Evolutionary conservation across 2,113 vertebrate species (phyloP), one percentile per base, ranked within the genome.

Genomic region (Nanorana parkeri): DNA sequence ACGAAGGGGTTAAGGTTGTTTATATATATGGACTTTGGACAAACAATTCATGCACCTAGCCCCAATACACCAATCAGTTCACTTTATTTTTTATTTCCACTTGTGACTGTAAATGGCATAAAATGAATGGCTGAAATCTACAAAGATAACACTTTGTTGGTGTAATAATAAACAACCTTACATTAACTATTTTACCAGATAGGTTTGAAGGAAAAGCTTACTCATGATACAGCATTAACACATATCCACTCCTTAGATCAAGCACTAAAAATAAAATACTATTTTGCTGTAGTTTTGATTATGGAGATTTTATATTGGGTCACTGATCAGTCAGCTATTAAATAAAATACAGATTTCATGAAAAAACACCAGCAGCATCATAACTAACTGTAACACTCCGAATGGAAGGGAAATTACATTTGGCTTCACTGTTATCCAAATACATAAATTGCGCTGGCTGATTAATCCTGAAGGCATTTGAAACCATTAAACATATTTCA

Each of bases 311-410:
- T 88, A 91, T 92, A 89, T 91, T 90, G 87, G 93, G 93, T 94
- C 93, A 92, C 88, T 91, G 93, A 86, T 94, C 93, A 94, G 93
- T 94, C 93, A 94, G 88, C 91, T 93, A 92, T 93, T 92, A 91
- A 93, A 93, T 90, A 93, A 94, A 94, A 93, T 92, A 91, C 92
- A 91, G 88, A 91, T 91, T 92, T 89, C 81, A 91, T 91, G 90
- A 92, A 91, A 92, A 92, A 90, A 93, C 92, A 91, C 87, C 87
- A 91, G 90, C 87, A 89, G 85, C 91, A 88, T 87, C 90, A 90
- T 93, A 93, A 92, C 92, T 93, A 91, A 94, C 92, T 92, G 92
- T 93, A 93, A 92, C 89, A 85, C 89, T 90, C 89, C 92, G 91
- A 93, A 91, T 94, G 88, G 64, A n/a, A 94, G 91, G 90, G 92